A percentile compares a stretch with the other conserved stretches of the same genome.
Evolutionary conservation across 1,140 invertebrate genomes (phyloP).

Genomic region (Zaprionus ornatus): DNA sequence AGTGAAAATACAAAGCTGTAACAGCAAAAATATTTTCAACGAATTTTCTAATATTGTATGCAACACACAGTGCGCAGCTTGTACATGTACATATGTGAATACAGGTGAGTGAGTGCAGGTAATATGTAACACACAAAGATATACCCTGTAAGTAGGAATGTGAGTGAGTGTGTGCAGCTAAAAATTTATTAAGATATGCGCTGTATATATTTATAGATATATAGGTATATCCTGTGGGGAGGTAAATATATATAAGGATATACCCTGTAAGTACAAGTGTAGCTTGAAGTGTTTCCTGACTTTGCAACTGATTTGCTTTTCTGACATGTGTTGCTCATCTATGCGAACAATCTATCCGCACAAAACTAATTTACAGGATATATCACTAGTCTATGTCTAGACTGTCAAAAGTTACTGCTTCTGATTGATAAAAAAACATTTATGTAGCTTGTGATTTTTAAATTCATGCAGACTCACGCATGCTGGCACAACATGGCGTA

Average conservation of each 20-base stretch:
- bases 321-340: no score
- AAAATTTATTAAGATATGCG: no score
- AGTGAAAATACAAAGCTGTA: background rate
- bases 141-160: background rate
- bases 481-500: conserved; percentile 55
- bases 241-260: no score
- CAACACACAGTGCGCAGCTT: conserved; percentile 22
- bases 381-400: background rate
- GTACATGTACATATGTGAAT: background rate
- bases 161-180: no score
- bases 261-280: background rate
- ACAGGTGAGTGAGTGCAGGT: background rate
- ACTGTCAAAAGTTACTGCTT: background rate
- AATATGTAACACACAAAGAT: background rate
- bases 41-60: background rate
- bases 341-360: no score
- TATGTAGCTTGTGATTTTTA: conserved; percentile 48
- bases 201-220: no score
- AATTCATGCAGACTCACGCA: conserved; percentile 37
- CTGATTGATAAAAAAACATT: conserved; percentile 39
- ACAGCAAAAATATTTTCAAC: background rate
- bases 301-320: no score
- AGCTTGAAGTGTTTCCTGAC: background rate
- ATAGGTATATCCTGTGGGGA: background rate
- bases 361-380: conserved; percentile 10